Evolutionary conservation across 2,113 vertebrate species (phyloP).

Genomic region (Phalacrocorax pelagicus): DNA sequence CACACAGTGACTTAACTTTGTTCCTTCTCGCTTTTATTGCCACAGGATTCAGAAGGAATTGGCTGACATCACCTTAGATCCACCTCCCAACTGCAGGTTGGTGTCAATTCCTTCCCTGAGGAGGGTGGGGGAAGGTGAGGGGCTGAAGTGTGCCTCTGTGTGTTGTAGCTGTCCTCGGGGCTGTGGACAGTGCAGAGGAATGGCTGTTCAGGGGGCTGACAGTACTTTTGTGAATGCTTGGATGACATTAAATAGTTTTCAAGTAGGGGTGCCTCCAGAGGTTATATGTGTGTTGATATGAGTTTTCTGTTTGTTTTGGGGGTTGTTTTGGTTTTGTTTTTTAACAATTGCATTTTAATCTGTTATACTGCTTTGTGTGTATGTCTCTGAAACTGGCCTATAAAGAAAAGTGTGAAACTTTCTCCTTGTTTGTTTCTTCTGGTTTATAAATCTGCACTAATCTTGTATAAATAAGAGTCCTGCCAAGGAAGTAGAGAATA

Average conservation of each 20-base stretch:
- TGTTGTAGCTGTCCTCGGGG: neutral
- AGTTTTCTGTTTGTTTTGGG: neutral
- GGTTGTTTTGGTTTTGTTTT: neutral
- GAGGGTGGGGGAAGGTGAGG: neutral
- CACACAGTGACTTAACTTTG: slow-evolving; percentile 30
- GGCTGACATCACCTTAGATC: slow-evolving; percentile 96
- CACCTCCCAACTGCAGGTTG: slow-evolving; percentile 96
- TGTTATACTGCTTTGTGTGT: neutral
- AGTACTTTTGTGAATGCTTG: neutral
- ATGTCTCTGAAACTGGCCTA: neutral
- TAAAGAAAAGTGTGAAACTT: slow-evolving; percentile 27
- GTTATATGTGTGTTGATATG: neutral
- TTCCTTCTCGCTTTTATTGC: slow-evolving; percentile 40
- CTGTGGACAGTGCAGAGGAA: neutral
- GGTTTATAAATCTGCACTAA: slow-evolving; percentile 44
- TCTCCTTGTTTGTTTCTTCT: slow-evolving; percentile 15
- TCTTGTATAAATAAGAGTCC: slow-evolving; percentile 22
- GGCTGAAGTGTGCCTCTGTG: neutral
- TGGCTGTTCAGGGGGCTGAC: neutral
- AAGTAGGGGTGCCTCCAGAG: neutral
- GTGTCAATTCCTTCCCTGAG: neutral
- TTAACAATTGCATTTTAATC: neutral
- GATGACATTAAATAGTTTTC: neutral
- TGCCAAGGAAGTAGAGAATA: slow-evolving; percentile 5
- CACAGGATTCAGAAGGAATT: slow-evolving; percentile 96